Conservation (phyloP, 2,797 vertebrate species). For the Stomatorhinus walkeri region DNA sequence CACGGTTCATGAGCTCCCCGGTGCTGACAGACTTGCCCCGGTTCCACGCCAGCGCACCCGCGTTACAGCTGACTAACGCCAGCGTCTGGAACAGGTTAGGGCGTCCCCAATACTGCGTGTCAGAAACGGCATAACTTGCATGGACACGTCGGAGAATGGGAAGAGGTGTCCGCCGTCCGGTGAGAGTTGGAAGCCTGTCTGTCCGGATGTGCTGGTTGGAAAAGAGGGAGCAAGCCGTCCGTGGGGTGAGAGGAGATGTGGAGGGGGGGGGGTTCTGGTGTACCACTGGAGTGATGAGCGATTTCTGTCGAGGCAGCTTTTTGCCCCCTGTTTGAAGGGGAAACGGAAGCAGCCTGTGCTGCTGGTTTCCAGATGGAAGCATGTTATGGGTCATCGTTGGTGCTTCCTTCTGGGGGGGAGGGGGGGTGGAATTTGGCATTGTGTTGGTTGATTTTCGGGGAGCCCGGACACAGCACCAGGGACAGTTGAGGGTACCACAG, state of each 20-base stretch:
- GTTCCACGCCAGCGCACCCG: conserved; percentile 76
- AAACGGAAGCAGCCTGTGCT: conserved; percentile 25
- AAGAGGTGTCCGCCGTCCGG: background rate
- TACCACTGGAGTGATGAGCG: background rate
- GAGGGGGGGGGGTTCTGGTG: background rate
- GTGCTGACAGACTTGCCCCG: conserved; percentile 84
- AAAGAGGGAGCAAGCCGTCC: background rate
- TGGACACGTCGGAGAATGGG: background rate
- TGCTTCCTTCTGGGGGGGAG: conserved; percentile 14
- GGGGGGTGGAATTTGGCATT: conserved; percentile 8
- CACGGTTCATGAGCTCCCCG: conserved; percentile 93
- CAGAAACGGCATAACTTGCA: background rate
- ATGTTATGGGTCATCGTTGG: conserved; percentile 15
- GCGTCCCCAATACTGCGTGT: background rate
- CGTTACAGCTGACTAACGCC: conserved; percentile 76
- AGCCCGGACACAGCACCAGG: background rate
- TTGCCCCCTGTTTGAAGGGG: background rate
- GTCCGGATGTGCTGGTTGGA: background rate
- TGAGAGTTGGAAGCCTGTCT: background rate
- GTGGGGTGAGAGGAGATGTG: background rate
- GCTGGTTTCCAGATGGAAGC: conserved; percentile 37
- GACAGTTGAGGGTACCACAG: background rate
- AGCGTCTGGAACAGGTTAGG: conserved; percentile 88
- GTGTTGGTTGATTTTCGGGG: conserved; percentile 28
- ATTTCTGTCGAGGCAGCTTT: background rate